phyloP scores from a whole-genome alignment of 2,113 vertebrate genomes.

The Neodontobutis hainanensis region DNA sequence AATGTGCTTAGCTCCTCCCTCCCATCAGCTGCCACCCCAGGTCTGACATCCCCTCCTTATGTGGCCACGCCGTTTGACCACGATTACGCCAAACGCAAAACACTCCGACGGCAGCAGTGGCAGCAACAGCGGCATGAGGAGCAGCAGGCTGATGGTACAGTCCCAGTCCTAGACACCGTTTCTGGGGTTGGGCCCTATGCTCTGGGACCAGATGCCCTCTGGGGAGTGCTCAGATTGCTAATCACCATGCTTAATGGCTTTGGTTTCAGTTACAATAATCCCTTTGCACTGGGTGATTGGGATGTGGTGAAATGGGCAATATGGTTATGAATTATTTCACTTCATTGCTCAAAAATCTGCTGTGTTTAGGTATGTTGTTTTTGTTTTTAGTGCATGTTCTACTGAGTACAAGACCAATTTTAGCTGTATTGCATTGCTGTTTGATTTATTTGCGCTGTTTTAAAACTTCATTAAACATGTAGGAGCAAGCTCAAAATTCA shows the following conservation, averaged over 20 bases:
- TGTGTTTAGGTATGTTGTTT: slow-evolving; percentile 10
- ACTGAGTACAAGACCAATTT: no score
- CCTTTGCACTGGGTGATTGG: slow-evolving; percentile 82
- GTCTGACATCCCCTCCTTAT: slow-evolving; percentile 98
- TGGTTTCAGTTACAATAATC: slow-evolving; percentile 70
- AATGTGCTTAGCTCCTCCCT: slow-evolving; percentile 78
- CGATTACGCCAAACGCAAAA: slow-evolving; percentile 99
- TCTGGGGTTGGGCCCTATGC: slow-evolving; percentile 75
- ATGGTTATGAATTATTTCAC: slow-evolving; percentile 81
- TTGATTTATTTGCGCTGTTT: neutral
- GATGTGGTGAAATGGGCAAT: slow-evolving; percentile 92
- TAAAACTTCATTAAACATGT: neutral
- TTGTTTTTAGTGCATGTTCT: neutral
- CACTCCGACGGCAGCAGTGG: slow-evolving; percentile 86
- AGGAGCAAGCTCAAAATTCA: no score
- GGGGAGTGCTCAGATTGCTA: slow-evolving; percentile 62
- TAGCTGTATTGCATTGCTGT: neutral
- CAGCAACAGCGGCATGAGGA: slow-evolving; percentile 81
- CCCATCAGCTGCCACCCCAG: slow-evolving; percentile 91
- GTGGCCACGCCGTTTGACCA: slow-evolving; percentile 99
- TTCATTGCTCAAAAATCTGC: slow-evolving; percentile 20
- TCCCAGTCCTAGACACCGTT: slow-evolving; percentile 91
- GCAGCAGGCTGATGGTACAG: slow-evolving; percentile 97
- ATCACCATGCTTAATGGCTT: slow-evolving; percentile 70
- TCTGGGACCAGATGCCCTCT: slow-evolving; percentile 64